Conservation (phyloP, 2,113 vertebrate genomes). For the Protomyctophum bolini region DNA sequence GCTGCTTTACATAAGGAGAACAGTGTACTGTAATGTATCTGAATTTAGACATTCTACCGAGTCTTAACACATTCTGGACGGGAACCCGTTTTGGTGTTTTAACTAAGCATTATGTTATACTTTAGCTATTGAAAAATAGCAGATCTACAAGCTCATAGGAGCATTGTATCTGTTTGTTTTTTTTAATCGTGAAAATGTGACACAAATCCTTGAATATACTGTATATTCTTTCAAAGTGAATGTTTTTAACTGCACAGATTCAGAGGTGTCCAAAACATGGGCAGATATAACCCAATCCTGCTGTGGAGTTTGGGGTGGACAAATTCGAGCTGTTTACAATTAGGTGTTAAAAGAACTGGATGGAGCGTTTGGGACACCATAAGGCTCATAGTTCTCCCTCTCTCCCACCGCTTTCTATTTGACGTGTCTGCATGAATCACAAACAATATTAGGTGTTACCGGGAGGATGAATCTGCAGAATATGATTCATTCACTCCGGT, state of each 20-base stretch:
- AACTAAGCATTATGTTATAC: too few relatives aligned
- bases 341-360: slow-evolving; percentile 52
- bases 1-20: not conserved
- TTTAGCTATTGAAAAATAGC: too few relatives aligned
- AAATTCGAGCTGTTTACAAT: slow-evolving; percentile 32
- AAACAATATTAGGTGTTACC: slow-evolving; percentile 69
- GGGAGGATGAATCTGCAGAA: slow-evolving; percentile 56
- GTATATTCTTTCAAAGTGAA: too few relatives aligned
- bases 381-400: slow-evolving; percentile 44
- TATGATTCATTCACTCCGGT: slow-evolving; percentile 72
- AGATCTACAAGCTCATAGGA: too few relatives aligned
- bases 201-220: too few relatives aligned
- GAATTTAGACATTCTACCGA: not conserved
- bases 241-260: too few relatives aligned
- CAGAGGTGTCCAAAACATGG: not conserved
- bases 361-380: slow-evolving; percentile 34
- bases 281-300: not conserved
- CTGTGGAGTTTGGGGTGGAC: slow-evolving; percentile 1
- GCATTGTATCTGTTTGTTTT: too few relatives aligned
- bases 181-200: too few relatives aligned
- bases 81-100: too few relatives aligned
- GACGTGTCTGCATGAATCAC: slow-evolving; percentile 63
- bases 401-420: slow-evolving; percentile 46
- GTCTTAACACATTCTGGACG: too few relatives aligned
- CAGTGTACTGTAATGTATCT: not conserved